phyloP scores from a whole-genome alignment of 2,888 invertebrate species.

The Drosophila algonquin region DNA sequence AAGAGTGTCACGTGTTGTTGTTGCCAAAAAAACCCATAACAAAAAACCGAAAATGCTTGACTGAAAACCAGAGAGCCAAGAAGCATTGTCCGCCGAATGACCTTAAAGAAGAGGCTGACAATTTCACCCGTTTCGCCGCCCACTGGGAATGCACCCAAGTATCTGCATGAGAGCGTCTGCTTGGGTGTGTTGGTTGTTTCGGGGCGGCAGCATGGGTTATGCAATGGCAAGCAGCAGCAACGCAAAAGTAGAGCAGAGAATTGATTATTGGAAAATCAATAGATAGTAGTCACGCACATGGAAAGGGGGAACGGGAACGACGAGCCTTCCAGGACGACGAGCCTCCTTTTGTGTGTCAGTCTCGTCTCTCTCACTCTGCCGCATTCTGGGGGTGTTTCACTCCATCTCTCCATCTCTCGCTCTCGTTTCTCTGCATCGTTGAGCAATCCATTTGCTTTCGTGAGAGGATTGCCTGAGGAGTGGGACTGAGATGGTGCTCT shows the following conservation, averaged over 20 bases:
- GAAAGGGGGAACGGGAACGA: constrained; percentile 4
- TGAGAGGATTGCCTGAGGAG: neutral
- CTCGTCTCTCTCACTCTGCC: constrained; percentile 13
- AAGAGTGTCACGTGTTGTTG: constrained; percentile 65
- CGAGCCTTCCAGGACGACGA: constrained; percentile 68
- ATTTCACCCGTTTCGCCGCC: constrained; percentile 44
- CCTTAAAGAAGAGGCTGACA: constrained; percentile 55
- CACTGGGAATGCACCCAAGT: constrained; percentile 22
- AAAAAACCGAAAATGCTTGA: constrained; percentile 1
- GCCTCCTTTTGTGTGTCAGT: constrained; percentile 64
- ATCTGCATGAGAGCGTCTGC: constrained; percentile 19
- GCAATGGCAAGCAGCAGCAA: constrained; percentile 27
- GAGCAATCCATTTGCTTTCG: neutral
- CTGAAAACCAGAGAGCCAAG: constrained; percentile 11
- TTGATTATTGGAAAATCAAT: constrained; percentile 46
- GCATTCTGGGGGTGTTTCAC: constrained; percentile 32
- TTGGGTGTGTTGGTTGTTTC: constrained; percentile 5
- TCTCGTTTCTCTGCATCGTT: neutral
- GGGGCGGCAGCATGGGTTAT: constrained; percentile 31
- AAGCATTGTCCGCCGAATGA: constrained; percentile 71
- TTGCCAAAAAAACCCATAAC: constrained; percentile 31
- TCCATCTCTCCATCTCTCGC: constrained; percentile 2
- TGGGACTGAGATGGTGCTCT: neutral
- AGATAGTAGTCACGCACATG: neutral
- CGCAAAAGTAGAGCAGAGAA: constrained; percentile 2